Conservation (phyloP, 2,888 invertebrate species). For the Chrysina gloriosa region DNA sequence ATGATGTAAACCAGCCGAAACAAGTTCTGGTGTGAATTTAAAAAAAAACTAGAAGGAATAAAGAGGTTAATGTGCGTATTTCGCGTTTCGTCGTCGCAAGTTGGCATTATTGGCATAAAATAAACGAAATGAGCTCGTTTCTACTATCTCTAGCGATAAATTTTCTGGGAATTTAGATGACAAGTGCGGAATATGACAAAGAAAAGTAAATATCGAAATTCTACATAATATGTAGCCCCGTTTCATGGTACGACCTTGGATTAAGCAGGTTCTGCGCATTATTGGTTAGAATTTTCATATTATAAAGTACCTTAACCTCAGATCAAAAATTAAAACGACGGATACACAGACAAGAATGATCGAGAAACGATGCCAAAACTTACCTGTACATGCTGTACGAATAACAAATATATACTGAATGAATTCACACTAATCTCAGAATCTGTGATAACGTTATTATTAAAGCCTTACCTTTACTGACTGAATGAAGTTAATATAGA, state of each 20-base stretch:
- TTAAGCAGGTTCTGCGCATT: slow-evolving; percentile 34
- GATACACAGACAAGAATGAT: not conserved
- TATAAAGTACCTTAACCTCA: slow-evolving; percentile 20
- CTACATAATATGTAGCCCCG: not conserved
- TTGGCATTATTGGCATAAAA: slow-evolving; percentile 7
- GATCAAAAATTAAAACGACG: not conserved
- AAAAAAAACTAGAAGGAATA: not conserved
- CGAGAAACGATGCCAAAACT: not conserved
- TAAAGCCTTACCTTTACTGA: slow-evolving; percentile 9
- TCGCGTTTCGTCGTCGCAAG: not conserved
- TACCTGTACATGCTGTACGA: slow-evolving; percentile 20
- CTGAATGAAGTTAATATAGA: not conserved
- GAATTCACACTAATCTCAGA: slow-evolving; percentile 8
- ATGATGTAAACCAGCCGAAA: not conserved
- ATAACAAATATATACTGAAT: slow-evolving; percentile 7
- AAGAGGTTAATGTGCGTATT: not conserved
- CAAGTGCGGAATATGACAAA: slow-evolving; percentile 1
- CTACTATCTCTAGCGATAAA: slow-evolving; percentile 12
- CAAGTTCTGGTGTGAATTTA: not conserved
- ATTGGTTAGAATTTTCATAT: slow-evolving; percentile 23
- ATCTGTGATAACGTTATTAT: slow-evolving; percentile 26
- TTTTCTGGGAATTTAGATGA: slow-evolving; percentile 18
- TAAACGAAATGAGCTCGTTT: not conserved
- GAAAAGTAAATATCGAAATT: slow-evolving; percentile 3
- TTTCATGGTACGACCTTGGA: slow-evolving; percentile 13